Percentiles rank a stretch among this genome's conserved stretches.
phyloP scores from a whole-genome alignment of 2,797 vertebrate genomes.

The Chelonia mydas region DNA sequence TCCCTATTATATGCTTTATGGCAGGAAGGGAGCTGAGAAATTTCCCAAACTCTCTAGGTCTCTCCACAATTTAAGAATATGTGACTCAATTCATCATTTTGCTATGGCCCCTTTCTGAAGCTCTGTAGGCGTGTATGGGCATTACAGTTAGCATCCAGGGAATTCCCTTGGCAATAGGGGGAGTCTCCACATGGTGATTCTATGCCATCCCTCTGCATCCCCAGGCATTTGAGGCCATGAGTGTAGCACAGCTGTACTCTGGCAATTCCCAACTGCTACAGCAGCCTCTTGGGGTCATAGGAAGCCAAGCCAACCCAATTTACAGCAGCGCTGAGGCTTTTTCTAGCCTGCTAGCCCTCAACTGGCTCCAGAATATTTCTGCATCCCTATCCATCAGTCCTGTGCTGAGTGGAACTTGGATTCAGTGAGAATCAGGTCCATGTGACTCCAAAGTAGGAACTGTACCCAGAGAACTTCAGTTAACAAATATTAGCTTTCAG shows the following conservation, averaged over 20 bases:
- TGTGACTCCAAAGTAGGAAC: slow-evolving; percentile 13
- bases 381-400: not conserved
- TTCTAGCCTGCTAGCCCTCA: not conserved
- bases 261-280: not conserved
- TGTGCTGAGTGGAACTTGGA: not conserved
- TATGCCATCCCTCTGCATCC: not conserved
- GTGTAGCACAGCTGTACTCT: not conserved
- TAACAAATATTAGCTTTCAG: not conserved
- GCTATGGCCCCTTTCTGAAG: not conserved
- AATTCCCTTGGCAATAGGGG: not conserved
- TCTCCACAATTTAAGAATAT: not conserved
- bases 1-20: not conserved
- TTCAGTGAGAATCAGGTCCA: not conserved
- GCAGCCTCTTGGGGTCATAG: not conserved
- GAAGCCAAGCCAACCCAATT: not conserved
- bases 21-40: too few relatives aligned
- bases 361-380: not conserved
- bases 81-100: not conserved
- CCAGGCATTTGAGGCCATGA: not conserved
- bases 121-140: not conserved
- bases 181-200: not conserved
- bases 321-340: not conserved
- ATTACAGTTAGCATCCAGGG: not conserved
- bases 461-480: slow-evolving; percentile 12
- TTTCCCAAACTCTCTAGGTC: too few relatives aligned